Base-by-base conservation (phyloP, 2,888 invertebrate genomes). In the Pyrocoelia pectoralis region DNA sequence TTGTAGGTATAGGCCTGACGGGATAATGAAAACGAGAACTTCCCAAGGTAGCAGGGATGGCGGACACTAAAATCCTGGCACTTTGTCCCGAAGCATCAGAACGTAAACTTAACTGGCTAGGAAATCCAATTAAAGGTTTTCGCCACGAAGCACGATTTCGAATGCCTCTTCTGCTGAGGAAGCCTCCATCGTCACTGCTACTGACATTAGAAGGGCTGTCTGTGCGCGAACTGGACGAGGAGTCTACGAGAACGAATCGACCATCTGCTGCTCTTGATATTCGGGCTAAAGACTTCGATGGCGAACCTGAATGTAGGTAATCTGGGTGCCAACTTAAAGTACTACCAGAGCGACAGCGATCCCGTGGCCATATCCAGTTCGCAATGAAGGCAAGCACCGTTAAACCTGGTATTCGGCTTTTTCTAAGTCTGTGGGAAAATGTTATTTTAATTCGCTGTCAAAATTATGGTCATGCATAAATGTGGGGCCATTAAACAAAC, bases 321-420 rank as follows among this genome's bases (percentile, higher is more conserved):
- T 80, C 80, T 60, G 81, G 80, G 69, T 81, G 78, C 81, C 81
- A 81, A 69, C 78, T 80, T 41, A 78, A 72, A 68, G 82, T 72
- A 76, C 77, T 71, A 68, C 84, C 84, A 68, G 84, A 84, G 69
- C 82, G 83, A 75, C 89, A 90, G 65, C 90, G 88, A 79, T 89
- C 88, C 77, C 87, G 85, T 77, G 90, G 90, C 90, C 90, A 90
- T 78, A 90, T 87, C 90, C 90, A 90, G 82, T 90, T 91, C 73
- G 87, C 81, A 74, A 88, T 84, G 81, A 88, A 86, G 70, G 87
- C 84, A 74, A 89, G 83, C 74, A 90, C 87, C 83, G 87, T 91
- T 88, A 94, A 84, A 93, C 93, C 91, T 92, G 94, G 92, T 94
- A 94, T 89, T 94, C 94, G 87, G 93, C 93, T 88, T 91, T 92